Conservation (phyloP, 2,113 vertebrate genomes). For the Heptranchias perlo region DNA sequence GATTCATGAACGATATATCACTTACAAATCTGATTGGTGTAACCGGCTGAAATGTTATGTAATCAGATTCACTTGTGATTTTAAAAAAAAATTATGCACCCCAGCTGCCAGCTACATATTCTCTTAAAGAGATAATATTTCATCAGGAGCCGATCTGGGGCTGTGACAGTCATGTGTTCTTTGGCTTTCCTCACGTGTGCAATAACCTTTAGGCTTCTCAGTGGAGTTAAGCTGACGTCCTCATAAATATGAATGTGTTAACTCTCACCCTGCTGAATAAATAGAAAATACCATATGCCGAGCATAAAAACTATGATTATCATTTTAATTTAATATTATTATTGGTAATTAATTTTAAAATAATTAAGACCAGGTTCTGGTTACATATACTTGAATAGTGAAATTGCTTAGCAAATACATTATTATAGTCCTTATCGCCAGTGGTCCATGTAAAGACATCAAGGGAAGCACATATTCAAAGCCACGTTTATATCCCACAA, state of each 20-base stretch:
- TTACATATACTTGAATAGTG: neutral
- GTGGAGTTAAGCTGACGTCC: neutral
- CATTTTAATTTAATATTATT: neutral
- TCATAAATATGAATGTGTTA: conserved; percentile 1
- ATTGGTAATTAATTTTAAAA: neutral
- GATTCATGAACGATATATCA: neutral
- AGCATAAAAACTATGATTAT: neutral
- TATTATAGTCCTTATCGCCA: neutral
- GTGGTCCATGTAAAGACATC: neutral
- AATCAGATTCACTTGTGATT: conserved; percentile 4
- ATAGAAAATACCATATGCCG: neutral
- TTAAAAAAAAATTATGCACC: neutral
- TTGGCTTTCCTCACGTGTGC: neutral
- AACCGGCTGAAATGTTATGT: neutral
- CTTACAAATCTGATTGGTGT: neutral
- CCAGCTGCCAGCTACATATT: neutral
- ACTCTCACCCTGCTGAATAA: neutral
- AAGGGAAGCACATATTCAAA: conserved; percentile 27
- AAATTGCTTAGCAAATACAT: neutral
- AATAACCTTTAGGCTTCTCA: neutral
- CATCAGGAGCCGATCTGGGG: neutral
- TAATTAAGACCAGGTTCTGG: neutral
- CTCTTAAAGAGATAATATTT: conserved; percentile 7
- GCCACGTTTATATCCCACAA: conserved; percentile 42
- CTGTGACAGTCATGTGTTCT: conserved; percentile 5